Evolutionary conservation across 2,888 invertebrate species (phyloP).

Genomic region (Neocrepidodera transversa): DNA sequence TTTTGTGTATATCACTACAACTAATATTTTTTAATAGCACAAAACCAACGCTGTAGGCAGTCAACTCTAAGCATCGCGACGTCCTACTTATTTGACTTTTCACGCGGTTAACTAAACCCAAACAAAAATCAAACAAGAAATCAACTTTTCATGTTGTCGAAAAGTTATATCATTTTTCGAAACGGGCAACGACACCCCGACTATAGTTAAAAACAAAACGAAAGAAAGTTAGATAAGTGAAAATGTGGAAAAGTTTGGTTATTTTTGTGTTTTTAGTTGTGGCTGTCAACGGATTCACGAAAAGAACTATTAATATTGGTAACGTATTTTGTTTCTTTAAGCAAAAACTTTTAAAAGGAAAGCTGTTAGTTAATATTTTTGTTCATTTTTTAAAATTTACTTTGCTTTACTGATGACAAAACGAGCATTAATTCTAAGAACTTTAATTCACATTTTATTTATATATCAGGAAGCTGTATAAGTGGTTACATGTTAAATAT

Average conservation of each 20-base stretch:
- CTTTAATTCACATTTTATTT: too few relatives aligned
- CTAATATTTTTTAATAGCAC: not conserved
- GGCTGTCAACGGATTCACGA: constrained; percentile 1
- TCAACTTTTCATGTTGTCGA: not conserved
- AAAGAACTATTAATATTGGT: constrained; percentile 18
- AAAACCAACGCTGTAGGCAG: not conserved
- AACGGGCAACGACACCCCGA: not conserved
- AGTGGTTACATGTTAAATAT: too few relatives aligned
- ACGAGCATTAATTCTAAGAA: too few relatives aligned
- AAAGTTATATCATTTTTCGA: not conserved
- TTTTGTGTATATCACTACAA: not conserved
- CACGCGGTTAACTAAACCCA: not conserved
- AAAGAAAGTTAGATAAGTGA: not conserved
- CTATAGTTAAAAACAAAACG: not conserved
- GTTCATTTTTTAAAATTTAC: not conserved
- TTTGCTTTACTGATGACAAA: not conserved
- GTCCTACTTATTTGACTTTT: constrained; percentile 4
- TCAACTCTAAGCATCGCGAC: constrained; percentile 22
- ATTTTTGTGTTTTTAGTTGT: constrained; percentile 8
- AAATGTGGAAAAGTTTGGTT: constrained; percentile 1
- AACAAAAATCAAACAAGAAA: not conserved
- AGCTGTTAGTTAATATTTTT: too few relatives aligned
- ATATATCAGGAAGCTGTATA: too few relatives aligned
- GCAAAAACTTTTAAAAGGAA: too few relatives aligned
- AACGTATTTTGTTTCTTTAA: not conserved